Evolutionary conservation across 2,113 vertebrate species (phyloP).

Genomic region (Colossoma macropomum): DNA sequence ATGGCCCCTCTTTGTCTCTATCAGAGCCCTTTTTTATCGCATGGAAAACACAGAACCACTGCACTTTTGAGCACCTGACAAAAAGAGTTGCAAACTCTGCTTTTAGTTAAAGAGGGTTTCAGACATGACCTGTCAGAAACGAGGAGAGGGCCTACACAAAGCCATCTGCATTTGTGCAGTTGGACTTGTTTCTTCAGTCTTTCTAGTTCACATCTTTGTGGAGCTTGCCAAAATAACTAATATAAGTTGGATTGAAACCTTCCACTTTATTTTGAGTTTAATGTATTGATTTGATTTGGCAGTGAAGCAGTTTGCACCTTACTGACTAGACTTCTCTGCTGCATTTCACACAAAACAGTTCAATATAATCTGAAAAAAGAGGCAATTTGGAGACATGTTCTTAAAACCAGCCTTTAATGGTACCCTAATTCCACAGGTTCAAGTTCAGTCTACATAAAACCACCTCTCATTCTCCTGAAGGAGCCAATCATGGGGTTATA

Average conservation of each 20-base stretch:
- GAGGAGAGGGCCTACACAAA: not conserved
- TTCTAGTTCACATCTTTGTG: not conserved
- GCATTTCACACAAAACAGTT: not conserved
- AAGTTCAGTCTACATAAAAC: slow-evolving; percentile 59
- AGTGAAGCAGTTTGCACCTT: not conserved
- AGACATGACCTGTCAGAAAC: not conserved
- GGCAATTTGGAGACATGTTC: slow-evolving; percentile 4
- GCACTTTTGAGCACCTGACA: slow-evolving; percentile 69
- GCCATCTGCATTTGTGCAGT: not conserved
- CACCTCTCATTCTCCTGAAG: slow-evolving; percentile 75
- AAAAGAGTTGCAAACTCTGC: slow-evolving; percentile 71
- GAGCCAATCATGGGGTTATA: slow-evolving; percentile 76
- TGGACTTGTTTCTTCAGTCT: not conserved
- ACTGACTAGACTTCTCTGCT: not conserved
- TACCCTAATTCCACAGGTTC: slow-evolving; percentile 11
- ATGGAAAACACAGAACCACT: slow-evolving; percentile 69
- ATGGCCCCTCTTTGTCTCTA: slow-evolving; percentile 67
- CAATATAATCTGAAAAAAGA: not conserved
- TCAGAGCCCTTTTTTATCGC: slow-evolving; percentile 65
- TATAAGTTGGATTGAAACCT: not conserved
- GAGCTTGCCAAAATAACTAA: not conserved
- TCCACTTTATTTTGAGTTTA: not conserved
- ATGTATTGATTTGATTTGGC: not conserved
- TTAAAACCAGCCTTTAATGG: slow-evolving; percentile 64
- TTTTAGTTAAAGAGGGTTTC: slow-evolving; percentile 52